Percentiles rank a stretch among this genome's conserved stretches.
phyloP scores from a whole-genome alignment of 1,140 invertebrate species.

The Drosophila orena region DNA sequence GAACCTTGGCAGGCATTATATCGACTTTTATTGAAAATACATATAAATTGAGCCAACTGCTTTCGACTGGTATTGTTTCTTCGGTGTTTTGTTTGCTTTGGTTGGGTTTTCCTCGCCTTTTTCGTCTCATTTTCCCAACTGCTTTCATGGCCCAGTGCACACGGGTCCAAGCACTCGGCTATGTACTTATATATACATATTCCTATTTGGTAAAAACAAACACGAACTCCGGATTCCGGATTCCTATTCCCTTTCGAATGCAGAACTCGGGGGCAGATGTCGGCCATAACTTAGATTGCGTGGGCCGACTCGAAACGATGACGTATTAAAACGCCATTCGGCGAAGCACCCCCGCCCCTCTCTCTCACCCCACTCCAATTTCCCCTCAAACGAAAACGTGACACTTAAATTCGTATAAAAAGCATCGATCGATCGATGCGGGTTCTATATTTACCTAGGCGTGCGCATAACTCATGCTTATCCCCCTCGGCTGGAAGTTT shows the following conservation, averaged over 20 bases:
- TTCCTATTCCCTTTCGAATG: slow-evolving; percentile 55
- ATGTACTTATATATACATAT: slow-evolving; percentile 19
- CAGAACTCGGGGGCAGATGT: slow-evolving; percentile 73
- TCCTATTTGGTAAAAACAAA: slow-evolving; percentile 77
- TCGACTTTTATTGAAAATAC: slow-evolving; percentile 80
- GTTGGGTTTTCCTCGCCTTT: slow-evolving; percentile 51
- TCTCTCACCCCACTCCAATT: slow-evolving; percentile 18
- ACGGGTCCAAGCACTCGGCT: slow-evolving; percentile 42
- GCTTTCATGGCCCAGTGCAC: slow-evolving; percentile 64
- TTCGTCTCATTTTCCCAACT: slow-evolving; percentile 54
- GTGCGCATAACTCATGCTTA: slow-evolving; percentile 76
- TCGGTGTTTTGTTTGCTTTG: slow-evolving; percentile 33
- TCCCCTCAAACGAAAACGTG: slow-evolving; percentile 53
- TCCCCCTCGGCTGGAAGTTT: slow-evolving; percentile 50
- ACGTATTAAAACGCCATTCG: slow-evolving; percentile 79
- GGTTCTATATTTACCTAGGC: slow-evolving; percentile 80
- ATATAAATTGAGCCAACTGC: slow-evolving; percentile 72
- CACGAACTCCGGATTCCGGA: slow-evolving; percentile 53
- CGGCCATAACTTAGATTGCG: slow-evolving; percentile 76
- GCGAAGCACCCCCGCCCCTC: slow-evolving; percentile 18
- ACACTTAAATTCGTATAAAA: slow-evolving; percentile 82
- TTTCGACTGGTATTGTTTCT: slow-evolving; percentile 49
- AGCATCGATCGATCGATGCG: slow-evolving; percentile 78
- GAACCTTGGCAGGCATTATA: slow-evolving; percentile 80
- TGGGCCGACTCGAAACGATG: slow-evolving; percentile 75